A percentile compares a stretch with the other conserved stretches of the same genome.
Conservation (phyloP, 2,888 invertebrate species). For the Cenopis cana region DNA sequence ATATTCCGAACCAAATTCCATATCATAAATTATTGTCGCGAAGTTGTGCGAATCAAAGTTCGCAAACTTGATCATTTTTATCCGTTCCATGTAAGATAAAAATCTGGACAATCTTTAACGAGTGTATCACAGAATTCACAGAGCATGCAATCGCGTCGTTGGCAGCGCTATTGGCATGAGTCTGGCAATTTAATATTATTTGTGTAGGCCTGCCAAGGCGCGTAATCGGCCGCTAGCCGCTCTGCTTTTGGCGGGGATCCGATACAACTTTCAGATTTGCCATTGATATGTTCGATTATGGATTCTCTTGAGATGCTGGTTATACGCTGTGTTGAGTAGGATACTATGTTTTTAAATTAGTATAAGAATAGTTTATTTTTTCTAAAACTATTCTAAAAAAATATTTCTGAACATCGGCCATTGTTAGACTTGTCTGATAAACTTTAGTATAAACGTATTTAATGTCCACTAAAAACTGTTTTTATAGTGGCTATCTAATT, state of each 20-base stretch:
- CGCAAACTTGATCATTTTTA: neutral
- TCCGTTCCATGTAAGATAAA: conserved; percentile 16
- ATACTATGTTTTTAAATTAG: too few species aligned
- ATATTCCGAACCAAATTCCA: too few species aligned
- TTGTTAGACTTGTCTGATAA: too few species aligned
- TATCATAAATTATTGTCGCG: neutral
- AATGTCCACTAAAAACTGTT: too few species aligned
- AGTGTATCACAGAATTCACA: conserved; percentile 41
- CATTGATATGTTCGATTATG: conserved; percentile 20
- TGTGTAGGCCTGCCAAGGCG: conserved; percentile 77
- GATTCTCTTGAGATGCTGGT: neutral
- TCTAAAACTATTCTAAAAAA: too few species aligned
- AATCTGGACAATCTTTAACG: conserved; percentile 31
- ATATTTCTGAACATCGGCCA: too few species aligned
- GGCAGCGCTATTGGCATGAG: conserved; percentile 75
- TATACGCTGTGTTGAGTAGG: neutral
- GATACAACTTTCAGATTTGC: conserved; percentile 29
- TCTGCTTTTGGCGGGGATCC: conserved; percentile 49
- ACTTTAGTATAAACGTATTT: too few species aligned
- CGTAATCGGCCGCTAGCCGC: conserved; percentile 63
- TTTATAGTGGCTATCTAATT: too few species aligned
- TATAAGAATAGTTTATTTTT: too few species aligned
- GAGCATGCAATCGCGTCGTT: conserved; percentile 48
- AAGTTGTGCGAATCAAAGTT: conserved; percentile 1
- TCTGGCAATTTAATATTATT: conserved; percentile 82